These are phyloP conservation scores for Sylvia borin DNA, from an alignment of 2,797 vertebrate species.

Conservation along the genomic window DNA sequence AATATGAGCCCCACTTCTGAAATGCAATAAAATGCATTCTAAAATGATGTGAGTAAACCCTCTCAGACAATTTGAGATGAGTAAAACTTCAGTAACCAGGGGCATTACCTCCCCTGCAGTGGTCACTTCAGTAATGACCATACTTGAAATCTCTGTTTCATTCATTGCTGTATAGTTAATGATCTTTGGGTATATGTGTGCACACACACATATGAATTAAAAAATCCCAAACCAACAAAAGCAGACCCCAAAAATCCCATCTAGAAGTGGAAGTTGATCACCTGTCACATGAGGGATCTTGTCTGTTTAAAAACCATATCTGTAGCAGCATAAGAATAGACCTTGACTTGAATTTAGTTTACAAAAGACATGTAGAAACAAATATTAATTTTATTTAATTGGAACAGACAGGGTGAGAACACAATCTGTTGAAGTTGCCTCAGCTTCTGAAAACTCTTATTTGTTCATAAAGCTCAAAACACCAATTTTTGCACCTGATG, in stretches of 20 bases:
- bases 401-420: not conserved
- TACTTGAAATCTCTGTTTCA: not conserved
- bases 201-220: rapidly evolving
- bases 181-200: not conserved
- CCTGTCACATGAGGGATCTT: not conserved
- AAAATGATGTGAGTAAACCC: not conserved
- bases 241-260: not conserved
- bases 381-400: not conserved
- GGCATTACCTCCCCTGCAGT: not conserved
- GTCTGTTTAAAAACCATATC: not conserved
- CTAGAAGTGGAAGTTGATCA: not conserved
- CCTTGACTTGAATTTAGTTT: not conserved
- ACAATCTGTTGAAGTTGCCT: not conserved
- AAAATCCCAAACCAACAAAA: not conserved
- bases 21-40: not conserved
- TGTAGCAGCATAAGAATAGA: not conserved
- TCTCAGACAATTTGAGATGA: not conserved
- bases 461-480: not conserved
- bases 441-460: not conserved
- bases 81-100: not conserved
- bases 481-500: not conserved
- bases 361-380: not conserved
- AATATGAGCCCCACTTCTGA: not conserved
- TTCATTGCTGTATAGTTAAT: not conserved
- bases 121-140: not conserved